Conservation (phyloP, 2,797 vertebrate species). For the Karalla daura region DNA sequence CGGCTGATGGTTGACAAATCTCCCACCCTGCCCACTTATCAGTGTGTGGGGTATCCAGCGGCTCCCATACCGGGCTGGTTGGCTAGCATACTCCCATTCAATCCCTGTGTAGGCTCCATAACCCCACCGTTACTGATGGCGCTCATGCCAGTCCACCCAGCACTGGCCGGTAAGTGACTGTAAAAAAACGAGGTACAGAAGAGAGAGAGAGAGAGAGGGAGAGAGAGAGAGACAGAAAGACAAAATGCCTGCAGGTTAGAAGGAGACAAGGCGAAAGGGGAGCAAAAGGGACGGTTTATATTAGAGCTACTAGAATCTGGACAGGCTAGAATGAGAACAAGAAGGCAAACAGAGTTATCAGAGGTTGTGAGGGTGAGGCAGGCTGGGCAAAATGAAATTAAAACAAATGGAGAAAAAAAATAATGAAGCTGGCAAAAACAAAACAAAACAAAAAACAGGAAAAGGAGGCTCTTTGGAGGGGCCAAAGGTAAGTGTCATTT, state of each 20-base stretch:
- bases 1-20: slow-evolving; percentile 68
- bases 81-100: slow-evolving; percentile 91
- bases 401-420: too few species aligned
- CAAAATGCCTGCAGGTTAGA: slow-evolving; percentile 83
- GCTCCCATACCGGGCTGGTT: slow-evolving; percentile 92
- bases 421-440: slow-evolving; percentile 48
- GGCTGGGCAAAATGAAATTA: slow-evolving; percentile 44
- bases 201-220: slow-evolving; percentile 34
- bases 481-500: slow-evolving; percentile 43
- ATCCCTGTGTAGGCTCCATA: slow-evolving; percentile 88
- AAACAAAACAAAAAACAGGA: slow-evolving; percentile 14
- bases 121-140: slow-evolving; percentile 86
- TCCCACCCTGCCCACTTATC: slow-evolving; percentile 78
- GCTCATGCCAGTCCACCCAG: slow-evolving; percentile 91
- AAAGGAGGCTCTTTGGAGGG: slow-evolving; percentile 40
- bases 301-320: slow-evolving; percentile 68
- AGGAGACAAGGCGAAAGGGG: slow-evolving; percentile 75
- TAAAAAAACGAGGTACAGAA: slow-evolving; percentile 71
- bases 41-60: slow-evolving; percentile 92
- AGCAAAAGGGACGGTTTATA: slow-evolving; percentile 61
- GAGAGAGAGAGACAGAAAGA: slow-evolving; percentile 67
- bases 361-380: slow-evolving; percentile 54
- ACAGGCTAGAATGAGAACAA: slow-evolving; percentile 63
- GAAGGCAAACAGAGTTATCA: slow-evolving; percentile 64
- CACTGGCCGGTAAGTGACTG: slow-evolving; percentile 89